Percentiles rank a stretch among this genome's conserved stretches.
Conservation (phyloP, 2,797 vertebrate species). For the Hyperoplus lanceolatus region DNA sequence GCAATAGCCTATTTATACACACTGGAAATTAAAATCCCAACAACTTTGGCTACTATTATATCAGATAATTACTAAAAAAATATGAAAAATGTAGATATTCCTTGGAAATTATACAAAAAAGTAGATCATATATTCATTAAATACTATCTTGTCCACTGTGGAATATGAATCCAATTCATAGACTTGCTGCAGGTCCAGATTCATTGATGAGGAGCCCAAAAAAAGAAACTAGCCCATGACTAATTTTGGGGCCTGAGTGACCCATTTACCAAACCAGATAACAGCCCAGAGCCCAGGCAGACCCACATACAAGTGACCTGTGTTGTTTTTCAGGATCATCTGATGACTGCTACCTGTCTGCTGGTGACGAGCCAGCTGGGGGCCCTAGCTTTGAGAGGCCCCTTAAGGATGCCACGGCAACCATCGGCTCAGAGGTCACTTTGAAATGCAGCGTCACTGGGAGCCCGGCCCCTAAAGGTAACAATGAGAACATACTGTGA, state of each 20-base stretch:
- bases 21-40: background rate
- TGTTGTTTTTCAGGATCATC: conserved; percentile 83
- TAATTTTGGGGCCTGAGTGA: conserved; percentile 15
- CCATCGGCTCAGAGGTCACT: conserved; percentile 81
- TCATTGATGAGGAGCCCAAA: conserved; percentile 9
- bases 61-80: background rate
- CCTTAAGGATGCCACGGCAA: conserved; percentile 79
- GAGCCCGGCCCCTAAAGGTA: conserved; percentile 90
- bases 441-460: conserved; percentile 88
- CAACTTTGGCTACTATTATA: background rate
- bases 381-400: conserved; percentile 88
- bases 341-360: conserved; percentile 90
- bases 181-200: background rate
- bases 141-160: background rate
- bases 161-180: background rate
- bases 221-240: conserved; percentile 27
- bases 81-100: background rate
- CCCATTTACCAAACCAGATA: conserved; percentile 32
- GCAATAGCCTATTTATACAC: no score
- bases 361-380: conserved; percentile 88
- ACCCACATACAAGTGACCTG: background rate
- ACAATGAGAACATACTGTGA: background rate
- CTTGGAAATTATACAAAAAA: background rate
- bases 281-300: background rate
- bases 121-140: background rate